Base-by-base conservation (phyloP, 2,888 invertebrate genomes). In the Galeruca laticollis region DNA sequence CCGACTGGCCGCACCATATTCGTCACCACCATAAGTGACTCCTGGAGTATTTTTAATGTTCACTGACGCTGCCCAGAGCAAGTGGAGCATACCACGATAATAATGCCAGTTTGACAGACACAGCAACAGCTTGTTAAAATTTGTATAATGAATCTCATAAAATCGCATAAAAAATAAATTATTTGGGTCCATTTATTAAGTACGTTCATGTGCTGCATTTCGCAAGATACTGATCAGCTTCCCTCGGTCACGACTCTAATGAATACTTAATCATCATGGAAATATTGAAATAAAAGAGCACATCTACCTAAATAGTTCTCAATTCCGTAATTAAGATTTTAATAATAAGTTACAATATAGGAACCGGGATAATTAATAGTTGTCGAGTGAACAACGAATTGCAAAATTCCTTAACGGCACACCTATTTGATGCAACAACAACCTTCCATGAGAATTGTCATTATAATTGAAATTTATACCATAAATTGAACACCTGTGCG, bases 341-440 rank as follows among this genome's bases (percentile, higher is more conserved):
- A 51, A 51, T 51, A 13, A 51, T 5, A 18, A 51, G 51, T 51
- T 21, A 21, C 51, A 56, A 54, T 49, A 60, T 43, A 60, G 60
- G 60, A 54, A 33, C n/a, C 40, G 35, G 43, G 33, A 56, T 60
- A 68, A 68, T 68, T 68, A 68, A 61, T 56, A 37, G 61, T 68
- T 60, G 47, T 49, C 26, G 40, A 43, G n/a, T n/a, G 26, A 37
- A 62, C 68, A 61, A 68, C 43, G 33, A 68, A 68, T 68, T 68
- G 68, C 62, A 56, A 68, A 68, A 68, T 68, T 68, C 68, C 52
- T 43, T 18, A 35, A 43, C 43, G 69, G 49, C 69, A 69, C 69
- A 60, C 69, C 69, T 69, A 31, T 65, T 61, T 60, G 54, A 69
- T 60, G 69, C 63, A 69, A n/a, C n/a, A n/a, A n/a, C n/a, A n/a